Percentiles rank a stretch among this genome's conserved stretches.
These are phyloP conservation scores for Crocallis elinguaria DNA, from an alignment of 2,888 invertebrate genomes.

Conservation along the genomic window DNA sequence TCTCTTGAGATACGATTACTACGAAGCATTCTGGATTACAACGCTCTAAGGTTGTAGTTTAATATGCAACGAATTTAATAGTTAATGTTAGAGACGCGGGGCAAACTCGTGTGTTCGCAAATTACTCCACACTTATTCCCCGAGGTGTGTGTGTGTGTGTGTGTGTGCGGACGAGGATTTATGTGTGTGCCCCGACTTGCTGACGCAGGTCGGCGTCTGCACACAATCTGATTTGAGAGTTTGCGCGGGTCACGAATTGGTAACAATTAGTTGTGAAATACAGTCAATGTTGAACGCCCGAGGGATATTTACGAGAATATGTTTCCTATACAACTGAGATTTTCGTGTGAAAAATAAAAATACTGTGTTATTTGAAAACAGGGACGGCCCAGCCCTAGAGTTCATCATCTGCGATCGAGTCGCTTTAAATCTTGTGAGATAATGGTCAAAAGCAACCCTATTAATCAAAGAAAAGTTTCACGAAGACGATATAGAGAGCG, in stretches of 20 bases:
- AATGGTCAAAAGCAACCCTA: no score
- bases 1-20: slow-evolving; percentile 51
- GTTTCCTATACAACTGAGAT: neutral
- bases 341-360: no score
- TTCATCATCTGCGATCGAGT: no score
- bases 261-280: slow-evolving; percentile 17
- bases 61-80: slow-evolving; percentile 85
- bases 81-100: slow-evolving; percentile 79
- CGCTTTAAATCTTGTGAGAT: no score
- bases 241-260: slow-evolving; percentile 36
- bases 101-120: slow-evolving; percentile 72
- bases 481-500: no score
- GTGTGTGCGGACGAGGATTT: slow-evolving; percentile 66
- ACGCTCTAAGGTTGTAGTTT: slow-evolving; percentile 73
- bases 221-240: slow-evolving; percentile 57
- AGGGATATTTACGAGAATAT: neutral
- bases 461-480: no score
- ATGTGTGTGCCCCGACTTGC: slow-evolving; percentile 71
- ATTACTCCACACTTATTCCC: slow-evolving; percentile 81
- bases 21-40: slow-evolving; percentile 67
- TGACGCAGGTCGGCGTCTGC: slow-evolving; percentile 61
- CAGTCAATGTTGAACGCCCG: slow-evolving; percentile 1
- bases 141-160: slow-evolving; percentile 55
- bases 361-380: no score
- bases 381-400: no score